Conservation (phyloP, 92 coral and sea anemone genomes). For the Heliopora coerulea region DNA sequence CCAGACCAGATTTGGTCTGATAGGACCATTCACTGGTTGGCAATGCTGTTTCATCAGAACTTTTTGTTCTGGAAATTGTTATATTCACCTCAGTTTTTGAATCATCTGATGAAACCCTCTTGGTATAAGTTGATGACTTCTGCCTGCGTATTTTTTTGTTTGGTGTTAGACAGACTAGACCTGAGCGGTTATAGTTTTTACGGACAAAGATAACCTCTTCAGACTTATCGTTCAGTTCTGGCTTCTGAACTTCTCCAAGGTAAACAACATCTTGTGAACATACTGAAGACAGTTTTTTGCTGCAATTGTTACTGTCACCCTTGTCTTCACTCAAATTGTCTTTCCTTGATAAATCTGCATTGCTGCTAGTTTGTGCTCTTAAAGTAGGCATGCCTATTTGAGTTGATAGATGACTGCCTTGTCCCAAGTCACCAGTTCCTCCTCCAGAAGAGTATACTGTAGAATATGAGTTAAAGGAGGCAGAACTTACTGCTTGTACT, state of each 20-base stretch:
- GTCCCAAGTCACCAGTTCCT: no score
- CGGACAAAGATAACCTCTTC: not conserved
- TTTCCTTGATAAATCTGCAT: no score
- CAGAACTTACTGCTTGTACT: no score
- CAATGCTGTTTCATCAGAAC: conserved; percentile 1
- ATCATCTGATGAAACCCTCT: not conserved
- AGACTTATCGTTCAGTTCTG: not conserved
- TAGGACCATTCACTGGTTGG: conserved; percentile 36
- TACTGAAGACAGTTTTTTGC: no score
- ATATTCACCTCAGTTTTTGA: not conserved
- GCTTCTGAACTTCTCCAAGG: not conserved
- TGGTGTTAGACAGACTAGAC: not conserved
- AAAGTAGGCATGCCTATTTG: no score
- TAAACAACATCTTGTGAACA: not conserved
- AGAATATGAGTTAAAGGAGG: no score
- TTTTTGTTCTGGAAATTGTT: not conserved
- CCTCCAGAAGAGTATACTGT: no score
- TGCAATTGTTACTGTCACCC: no score
- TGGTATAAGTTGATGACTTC: not conserved
- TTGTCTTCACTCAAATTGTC: no score
- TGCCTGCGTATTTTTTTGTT: not conserved
- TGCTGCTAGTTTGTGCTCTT: no score
- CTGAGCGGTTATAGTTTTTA: not conserved
- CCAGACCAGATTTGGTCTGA: not conserved
- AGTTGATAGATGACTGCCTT: no score